Conservation (phyloP, 1,140 invertebrate species). For the Pemphigus obesinymphae region DNA sequence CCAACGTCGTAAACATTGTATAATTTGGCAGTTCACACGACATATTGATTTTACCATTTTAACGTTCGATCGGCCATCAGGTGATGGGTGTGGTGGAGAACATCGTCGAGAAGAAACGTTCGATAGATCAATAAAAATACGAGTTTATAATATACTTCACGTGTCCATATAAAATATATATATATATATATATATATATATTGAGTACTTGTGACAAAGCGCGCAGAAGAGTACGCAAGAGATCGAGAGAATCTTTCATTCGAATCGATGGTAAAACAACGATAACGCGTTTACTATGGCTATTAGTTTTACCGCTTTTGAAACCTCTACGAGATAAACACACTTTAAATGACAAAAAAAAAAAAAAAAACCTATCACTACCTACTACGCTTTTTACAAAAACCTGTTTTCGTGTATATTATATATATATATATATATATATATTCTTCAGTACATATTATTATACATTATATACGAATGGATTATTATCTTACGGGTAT, state of each 20-base stretch:
- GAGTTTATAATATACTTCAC: too few relatives aligned
- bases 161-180: background rate
- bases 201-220: background rate
- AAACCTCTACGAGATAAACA: background rate
- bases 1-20: too few relatives aligned
- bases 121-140: too few relatives aligned
- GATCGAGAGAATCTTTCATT: background rate
- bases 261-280: background rate
- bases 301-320: conserved; percentile 11
- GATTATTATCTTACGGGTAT: background rate
- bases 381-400: background rate
- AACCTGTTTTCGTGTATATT: background rate
- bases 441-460: too few relatives aligned
- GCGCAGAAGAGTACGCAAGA: background rate
- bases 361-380: background rate
- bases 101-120: too few relatives aligned
- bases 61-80: too few relatives aligned
- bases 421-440: background rate
- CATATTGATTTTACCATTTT: too few relatives aligned
- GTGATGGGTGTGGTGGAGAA: too few relatives aligned
- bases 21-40: too few relatives aligned
- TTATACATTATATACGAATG: background rate
- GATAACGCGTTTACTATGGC: conserved; percentile 1
- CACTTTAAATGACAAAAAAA: conserved; percentile 21
- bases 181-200: background rate